These are phyloP conservation scores for Callosobruchus maculatus DNA, from an alignment of 2,888 invertebrate genomes.

Conservation along the genomic window DNA sequence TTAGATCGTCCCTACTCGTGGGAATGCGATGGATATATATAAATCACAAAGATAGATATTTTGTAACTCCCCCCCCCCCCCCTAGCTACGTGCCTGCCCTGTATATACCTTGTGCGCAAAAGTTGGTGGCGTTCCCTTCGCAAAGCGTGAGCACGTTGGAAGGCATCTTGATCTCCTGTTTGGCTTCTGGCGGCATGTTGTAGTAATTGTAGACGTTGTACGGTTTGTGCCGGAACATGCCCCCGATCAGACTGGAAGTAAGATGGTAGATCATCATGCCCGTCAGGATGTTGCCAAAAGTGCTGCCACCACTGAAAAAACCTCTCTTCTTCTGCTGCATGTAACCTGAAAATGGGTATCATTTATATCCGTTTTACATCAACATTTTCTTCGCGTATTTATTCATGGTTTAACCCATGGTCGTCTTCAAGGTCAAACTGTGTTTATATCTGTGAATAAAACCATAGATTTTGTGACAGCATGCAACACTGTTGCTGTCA, in stretches of 20 bases:
- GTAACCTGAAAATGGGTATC: slow-evolving; percentile 7
- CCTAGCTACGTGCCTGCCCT: too few relatives aligned
- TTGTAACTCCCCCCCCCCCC: too few relatives aligned
- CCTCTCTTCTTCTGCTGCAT: slow-evolving; percentile 28
- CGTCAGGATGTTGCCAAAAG: slow-evolving; percentile 38
- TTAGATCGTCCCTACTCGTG: too few relatives aligned
- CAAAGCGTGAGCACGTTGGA: slow-evolving; percentile 39
- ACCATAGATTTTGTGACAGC: too few relatives aligned
- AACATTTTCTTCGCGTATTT: too few relatives aligned
- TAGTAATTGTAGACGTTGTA: slow-evolving; percentile 43
- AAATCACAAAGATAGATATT: too few relatives aligned
- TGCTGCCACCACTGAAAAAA: slow-evolving; percentile 35
- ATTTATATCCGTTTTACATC: too few relatives aligned
- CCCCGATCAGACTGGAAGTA: slow-evolving; percentile 23
- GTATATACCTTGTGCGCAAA: slow-evolving; percentile 37
- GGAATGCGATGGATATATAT: too few relatives aligned
- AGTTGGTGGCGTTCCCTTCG: slow-evolving; percentile 36
- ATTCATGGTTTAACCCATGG: too few relatives aligned
- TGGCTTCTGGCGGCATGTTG: slow-evolving; percentile 36
- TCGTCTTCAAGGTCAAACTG: too few relatives aligned
- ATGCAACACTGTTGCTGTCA: too few relatives aligned
- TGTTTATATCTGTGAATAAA: too few relatives aligned
- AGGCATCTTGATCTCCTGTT: slow-evolving; percentile 39
- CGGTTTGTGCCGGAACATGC: slow-evolving; percentile 21
- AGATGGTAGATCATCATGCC: slow-evolving; percentile 40